These are phyloP conservation scores for Sarcophaga bullata DNA, from an alignment of 1,140 invertebrate genomes.

Conservation along the genomic window DNA sequence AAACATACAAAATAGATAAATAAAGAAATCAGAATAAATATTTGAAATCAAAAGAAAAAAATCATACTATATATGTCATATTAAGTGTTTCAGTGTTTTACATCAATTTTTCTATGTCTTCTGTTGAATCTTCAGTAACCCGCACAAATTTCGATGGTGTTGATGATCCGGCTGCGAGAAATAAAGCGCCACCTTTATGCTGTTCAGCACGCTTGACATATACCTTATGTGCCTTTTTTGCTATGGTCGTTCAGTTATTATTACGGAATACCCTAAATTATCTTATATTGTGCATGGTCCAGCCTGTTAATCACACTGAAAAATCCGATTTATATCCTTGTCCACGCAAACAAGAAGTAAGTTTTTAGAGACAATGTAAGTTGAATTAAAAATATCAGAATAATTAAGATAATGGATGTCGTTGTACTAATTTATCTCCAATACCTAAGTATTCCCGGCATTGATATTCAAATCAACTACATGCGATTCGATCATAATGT, in stretches of 20 bases:
- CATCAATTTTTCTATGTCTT: slow-evolving; percentile 44
- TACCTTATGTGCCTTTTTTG: slow-evolving; percentile 56
- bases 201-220: slow-evolving; percentile 56
- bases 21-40: too few species aligned
- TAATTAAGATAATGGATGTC: too few species aligned
- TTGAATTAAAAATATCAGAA: too few species aligned
- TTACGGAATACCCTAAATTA: slow-evolving; percentile 58
- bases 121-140: neutral
- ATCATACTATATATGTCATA: too few species aligned
- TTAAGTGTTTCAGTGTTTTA: too few species aligned
- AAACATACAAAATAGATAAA: too few species aligned
- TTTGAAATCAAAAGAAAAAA: too few species aligned
- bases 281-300: slow-evolving; percentile 58
- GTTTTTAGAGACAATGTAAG: too few species aligned
- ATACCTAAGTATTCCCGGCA: neutral
- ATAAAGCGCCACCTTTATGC: slow-evolving; percentile 42
- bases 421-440: neutral
- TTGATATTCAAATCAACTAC: neutral
- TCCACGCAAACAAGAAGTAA: neutral
- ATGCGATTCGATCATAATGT: too few species aligned
- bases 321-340: too few species aligned
- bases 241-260: slow-evolving; percentile 51
- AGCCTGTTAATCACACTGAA: slow-evolving; percentile 12
- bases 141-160: slow-evolving; percentile 31
- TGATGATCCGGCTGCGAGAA: neutral